Evolutionary conservation across 35 echinoderm and acorn worm genomes (phyloP).

Genomic region (Lytechinus pictus): DNA sequence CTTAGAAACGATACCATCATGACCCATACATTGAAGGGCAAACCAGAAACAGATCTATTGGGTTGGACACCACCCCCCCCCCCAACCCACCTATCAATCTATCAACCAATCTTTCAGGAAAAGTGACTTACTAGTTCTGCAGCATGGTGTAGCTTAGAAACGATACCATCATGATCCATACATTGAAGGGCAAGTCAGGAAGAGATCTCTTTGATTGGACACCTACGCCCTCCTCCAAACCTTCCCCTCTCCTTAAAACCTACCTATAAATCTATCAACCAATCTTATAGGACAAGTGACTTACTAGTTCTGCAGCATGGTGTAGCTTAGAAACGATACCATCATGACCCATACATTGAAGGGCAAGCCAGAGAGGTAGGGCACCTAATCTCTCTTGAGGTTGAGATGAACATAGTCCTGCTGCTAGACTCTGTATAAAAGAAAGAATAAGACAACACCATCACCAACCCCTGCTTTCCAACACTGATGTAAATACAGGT

Average conservation of each 20-base stretch:
- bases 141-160: slow-evolving; percentile 86
- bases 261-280: too few species aligned
- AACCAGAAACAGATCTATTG: slow-evolving; percentile 91
- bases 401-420: slow-evolving; percentile 81
- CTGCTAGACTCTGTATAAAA: slow-evolving; percentile 81
- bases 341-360: slow-evolving; percentile 75
- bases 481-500: background rate
- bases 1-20: slow-evolving; percentile 80
- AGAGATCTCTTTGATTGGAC: slow-evolving; percentile 72
- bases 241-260: too few species aligned
- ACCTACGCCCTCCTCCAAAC: too few species aligned
- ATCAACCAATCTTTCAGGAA: background rate
- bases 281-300: background rate
- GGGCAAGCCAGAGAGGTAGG: slow-evolving; percentile 86
- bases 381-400: slow-evolving; percentile 86
- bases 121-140: slow-evolving; percentile 85
- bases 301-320: slow-evolving; percentile 90
- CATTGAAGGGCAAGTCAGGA: slow-evolving; percentile 90
- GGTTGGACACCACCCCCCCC: background rate
- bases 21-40: slow-evolving; percentile 80
- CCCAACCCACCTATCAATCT: background rate
- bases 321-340: slow-evolving; percentile 82
- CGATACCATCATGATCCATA: slow-evolving; percentile 78
- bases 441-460: background rate
- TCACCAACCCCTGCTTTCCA: background rate